phyloP scores from a whole-genome alignment of 1,140 invertebrate genomes.

The Pissodes strobi region DNA sequence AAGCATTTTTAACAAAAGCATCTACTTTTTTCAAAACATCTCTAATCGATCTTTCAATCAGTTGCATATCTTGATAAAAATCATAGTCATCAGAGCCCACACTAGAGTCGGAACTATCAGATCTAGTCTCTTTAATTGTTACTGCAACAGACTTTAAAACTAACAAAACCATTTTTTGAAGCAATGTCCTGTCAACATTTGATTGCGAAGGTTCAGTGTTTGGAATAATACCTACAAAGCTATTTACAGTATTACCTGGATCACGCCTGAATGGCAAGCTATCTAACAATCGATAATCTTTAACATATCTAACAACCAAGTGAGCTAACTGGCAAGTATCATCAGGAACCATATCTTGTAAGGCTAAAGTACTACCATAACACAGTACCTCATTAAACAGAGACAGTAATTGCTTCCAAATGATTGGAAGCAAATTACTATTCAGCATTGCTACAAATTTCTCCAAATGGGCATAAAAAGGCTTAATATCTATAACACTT shows the following conservation, averaged over 20 bases:
- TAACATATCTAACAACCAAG: constrained; percentile 80
- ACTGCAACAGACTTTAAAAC: constrained; percentile 88
- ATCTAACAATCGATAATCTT: constrained; percentile 79
- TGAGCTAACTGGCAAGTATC: constrained; percentile 85
- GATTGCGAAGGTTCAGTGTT: constrained; percentile 42
- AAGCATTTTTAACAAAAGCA: constrained; percentile 75
- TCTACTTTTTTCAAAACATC: constrained; percentile 83
- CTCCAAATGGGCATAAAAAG: constrained; percentile 84
- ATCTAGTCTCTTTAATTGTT: constrained; percentile 85
- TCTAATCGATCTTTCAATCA: constrained; percentile 82
- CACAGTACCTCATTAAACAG: constrained; percentile 87
- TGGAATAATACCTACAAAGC: constrained; percentile 51
- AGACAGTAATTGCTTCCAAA: constrained; percentile 82
- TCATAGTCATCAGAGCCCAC: constrained; percentile 81
- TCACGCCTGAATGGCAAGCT: constrained; percentile 61
- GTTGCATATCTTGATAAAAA: constrained; percentile 85
- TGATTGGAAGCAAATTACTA: constrained; percentile 72
- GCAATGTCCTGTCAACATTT: constrained; percentile 70
- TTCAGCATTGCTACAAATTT: constrained; percentile 75
- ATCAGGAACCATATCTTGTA: constrained; percentile 83
- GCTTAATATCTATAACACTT: constrained; percentile 84
- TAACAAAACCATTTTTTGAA: constrained; percentile 83
- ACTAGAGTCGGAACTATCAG: constrained; percentile 80
- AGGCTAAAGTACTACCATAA: constrained; percentile 84
- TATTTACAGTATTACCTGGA: constrained; percentile 51